phyloP scores from a whole-genome alignment of 2,113 vertebrate species.

The Daubentonia madagascariensis region DNA sequence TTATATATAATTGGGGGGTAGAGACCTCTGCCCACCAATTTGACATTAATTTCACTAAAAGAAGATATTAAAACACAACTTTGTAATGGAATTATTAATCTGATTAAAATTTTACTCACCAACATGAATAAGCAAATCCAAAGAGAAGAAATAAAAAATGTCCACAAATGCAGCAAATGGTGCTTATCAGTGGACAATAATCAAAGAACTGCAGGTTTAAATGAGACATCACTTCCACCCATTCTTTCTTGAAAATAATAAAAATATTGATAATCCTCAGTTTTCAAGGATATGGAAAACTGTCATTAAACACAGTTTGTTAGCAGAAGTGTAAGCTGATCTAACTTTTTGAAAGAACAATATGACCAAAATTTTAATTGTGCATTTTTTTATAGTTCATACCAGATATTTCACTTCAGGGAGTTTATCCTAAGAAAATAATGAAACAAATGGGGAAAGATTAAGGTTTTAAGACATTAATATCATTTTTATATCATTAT shows the following conservation, averaged over 20 bases:
- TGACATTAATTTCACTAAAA: conserved; percentile 53
- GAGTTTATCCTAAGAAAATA: conserved; percentile 7
- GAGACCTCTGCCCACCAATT: conserved; percentile 43
- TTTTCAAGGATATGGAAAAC: conserved; percentile 21
- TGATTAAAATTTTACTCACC: conserved; percentile 42
- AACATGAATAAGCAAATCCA: conserved; percentile 42
- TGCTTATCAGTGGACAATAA: background rate
- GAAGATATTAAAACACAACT: conserved; percentile 33
- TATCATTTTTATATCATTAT: background rate
- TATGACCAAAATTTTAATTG: background rate
- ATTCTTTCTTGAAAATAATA: conserved; percentile 32
- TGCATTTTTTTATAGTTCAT: background rate
- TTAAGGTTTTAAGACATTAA: background rate
- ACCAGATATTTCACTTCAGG: background rate
- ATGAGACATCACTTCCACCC: background rate
- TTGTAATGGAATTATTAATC: conserved; percentile 32
- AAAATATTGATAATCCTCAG: background rate
- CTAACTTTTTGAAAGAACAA: background rate
- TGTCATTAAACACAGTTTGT: background rate
- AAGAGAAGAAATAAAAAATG: conserved; percentile 18
- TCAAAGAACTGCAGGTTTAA: background rate
- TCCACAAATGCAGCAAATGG: background rate
- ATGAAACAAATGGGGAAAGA: background rate
- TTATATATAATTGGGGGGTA: conserved; percentile 46
- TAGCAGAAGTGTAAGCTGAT: background rate